Evolutionary conservation across 2,113 vertebrate genomes (phyloP).

Genomic region (Ammodytes marinus): DNA sequence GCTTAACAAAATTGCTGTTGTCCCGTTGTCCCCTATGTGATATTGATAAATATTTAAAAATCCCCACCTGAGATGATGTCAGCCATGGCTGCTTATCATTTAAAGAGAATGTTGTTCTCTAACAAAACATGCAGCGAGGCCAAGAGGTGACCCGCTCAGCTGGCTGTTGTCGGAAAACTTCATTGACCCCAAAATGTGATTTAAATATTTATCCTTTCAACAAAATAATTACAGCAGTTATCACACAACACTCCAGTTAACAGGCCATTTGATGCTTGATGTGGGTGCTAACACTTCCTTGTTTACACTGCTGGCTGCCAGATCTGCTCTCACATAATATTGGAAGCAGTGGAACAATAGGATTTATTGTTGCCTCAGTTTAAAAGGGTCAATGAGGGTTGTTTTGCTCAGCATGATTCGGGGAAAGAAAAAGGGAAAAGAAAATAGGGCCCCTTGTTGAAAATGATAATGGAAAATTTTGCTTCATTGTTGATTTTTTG

Average conservation of each 20-base stretch:
- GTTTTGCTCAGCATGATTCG: slow-evolving; percentile 27
- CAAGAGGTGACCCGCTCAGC: slow-evolving; percentile 12
- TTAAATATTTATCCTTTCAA: slow-evolving; percentile 33
- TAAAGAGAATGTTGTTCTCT: slow-evolving; percentile 20
- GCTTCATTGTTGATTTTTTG: slow-evolving; percentile 4
- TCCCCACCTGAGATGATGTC: too few relatives aligned
- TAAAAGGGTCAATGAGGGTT: slow-evolving; percentile 15
- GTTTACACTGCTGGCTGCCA: slow-evolving; percentile 30
- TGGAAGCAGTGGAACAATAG: slow-evolving; percentile 39
- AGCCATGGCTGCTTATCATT: slow-evolving; percentile 9
- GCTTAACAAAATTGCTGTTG: too few relatives aligned
- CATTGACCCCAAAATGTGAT: slow-evolving; percentile 32
- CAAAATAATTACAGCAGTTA: slow-evolving; percentile 39
- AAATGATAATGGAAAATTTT: slow-evolving; percentile 25
- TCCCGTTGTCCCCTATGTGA: not conserved
- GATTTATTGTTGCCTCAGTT: slow-evolving; percentile 27
- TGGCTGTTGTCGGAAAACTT: slow-evolving; percentile 19
- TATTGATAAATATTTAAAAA: not conserved
- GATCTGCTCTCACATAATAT: slow-evolving; percentile 14
- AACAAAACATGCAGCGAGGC: slow-evolving; percentile 7
- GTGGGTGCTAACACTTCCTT: slow-evolving; percentile 39
- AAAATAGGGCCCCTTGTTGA: slow-evolving; percentile 3
- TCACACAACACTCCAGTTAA: slow-evolving; percentile 44
- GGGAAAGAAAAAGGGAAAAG: not conserved
- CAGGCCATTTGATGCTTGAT: slow-evolving; percentile 34